Conservation (phyloP, 1,140 invertebrate species). For the Orchestia grillus region DNA sequence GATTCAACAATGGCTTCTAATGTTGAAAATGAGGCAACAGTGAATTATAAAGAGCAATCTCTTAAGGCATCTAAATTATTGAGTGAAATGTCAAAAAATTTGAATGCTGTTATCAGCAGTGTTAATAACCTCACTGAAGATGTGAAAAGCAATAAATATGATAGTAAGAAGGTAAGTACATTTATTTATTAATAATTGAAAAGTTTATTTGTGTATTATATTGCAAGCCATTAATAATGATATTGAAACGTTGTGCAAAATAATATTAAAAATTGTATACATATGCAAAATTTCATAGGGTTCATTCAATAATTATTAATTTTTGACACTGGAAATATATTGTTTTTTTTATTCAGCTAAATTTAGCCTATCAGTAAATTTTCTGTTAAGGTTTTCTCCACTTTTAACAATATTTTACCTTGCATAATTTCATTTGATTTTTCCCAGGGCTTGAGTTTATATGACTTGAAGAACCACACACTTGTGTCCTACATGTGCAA, state of each 20-base stretch:
- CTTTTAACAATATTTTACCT: neutral
- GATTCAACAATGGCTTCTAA: neutral
- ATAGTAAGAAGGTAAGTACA: constrained; percentile 22
- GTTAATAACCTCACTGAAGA: neutral
- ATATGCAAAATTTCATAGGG: neutral
- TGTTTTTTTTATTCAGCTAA: too few species aligned
- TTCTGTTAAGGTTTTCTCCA: too few species aligned
- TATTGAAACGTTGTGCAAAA: too few species aligned
- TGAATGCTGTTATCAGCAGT: neutral
- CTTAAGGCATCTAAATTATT: constrained; percentile 16
- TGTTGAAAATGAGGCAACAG: neutral
- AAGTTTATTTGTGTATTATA: too few species aligned
- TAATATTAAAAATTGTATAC: too few species aligned
- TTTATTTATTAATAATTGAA: neutral
- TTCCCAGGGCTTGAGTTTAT: constrained; percentile 28
- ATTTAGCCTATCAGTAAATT: too few species aligned
- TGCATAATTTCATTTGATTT: neutral
- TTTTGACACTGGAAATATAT: too few species aligned
- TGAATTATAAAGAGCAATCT: constrained; percentile 30
- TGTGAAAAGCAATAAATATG: constrained; percentile 28
- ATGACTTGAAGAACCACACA: constrained; percentile 42
- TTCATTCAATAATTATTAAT: neutral
- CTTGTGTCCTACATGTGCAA: neutral
- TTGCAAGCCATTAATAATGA: too few species aligned
- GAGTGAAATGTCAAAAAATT: constrained; percentile 29